Base-by-base conservation (phyloP, 2,113 vertebrate genomes). In the Otolemur garnettii region DNA sequence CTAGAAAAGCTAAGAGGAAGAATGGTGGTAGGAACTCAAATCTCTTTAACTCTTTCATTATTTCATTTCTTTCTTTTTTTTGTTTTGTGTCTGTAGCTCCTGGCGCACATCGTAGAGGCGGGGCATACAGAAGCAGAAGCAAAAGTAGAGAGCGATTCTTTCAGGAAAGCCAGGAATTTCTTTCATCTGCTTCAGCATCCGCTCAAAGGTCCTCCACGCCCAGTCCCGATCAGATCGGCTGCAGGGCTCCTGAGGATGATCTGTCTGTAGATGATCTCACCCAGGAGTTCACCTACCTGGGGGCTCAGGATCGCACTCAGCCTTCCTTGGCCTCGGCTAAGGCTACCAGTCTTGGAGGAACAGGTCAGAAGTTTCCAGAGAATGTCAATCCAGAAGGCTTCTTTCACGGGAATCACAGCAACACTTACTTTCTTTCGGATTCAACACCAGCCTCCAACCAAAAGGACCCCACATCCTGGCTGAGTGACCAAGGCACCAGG, bases 81-180 rank as follows among this genome's bases (percentile, higher is more conserved):
- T n/a, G n/a, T n/a, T 38, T 38, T 38, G 2, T 38, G 38, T 38
- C 38, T 4, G 38, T 10, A 97, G 97, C 6, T 75, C 59, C 89
- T 50, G 0, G 38, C 2, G 1, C 26, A 0, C 15, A 80, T 42
- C 93, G 7, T 3, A 68, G 94, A 86, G 78, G 33, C 1, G 0
- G 0, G 8, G 15, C 66, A 0, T 0, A 24, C 0, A 53, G 95
- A 89, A 88, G 35, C 0, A 86, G 97, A 89, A 96, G 96, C 92
- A 96, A 91, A 64, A 97, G 96, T 4, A 78, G 86, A 87, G 96
- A 97, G 4, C 90, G 93, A 0, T 24, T 60, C 12, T 35, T 81
- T 5, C 64, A 28, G 7, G 77, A 7, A 42, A 7, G 6, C 1
- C 22, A 22, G 2, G 95, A 98, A 13, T n/a, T 94, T 33, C 4